Base-by-base conservation (phyloP, 2,888 invertebrate genomes). In the Phyllotreta striolata region DNA sequence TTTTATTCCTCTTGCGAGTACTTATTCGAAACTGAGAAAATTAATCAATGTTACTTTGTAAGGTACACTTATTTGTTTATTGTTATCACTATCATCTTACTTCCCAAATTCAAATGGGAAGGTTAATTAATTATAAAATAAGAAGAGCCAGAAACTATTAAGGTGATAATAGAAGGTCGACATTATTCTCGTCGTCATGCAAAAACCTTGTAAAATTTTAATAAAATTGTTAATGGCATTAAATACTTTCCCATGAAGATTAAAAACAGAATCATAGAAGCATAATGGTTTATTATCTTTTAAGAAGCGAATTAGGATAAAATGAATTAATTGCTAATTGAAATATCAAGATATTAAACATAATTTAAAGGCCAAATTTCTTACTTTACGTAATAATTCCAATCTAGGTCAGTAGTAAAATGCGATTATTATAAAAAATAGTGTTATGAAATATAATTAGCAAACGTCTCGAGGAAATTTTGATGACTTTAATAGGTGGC, bases 351-450 rank as follows among this genome's bases (percentile, higher is more conserved):
- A 60, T 44, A 44, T 52, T 54, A 41, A 51, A 41, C 46, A 41
- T 52, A 24, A 60, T 38, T 54, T 52, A 60, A 54, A 65, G 55
- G 55, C 44, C 62, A 49, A 58, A 65, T 59, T 65, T 65, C 59
- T 52, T 62, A 54, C 41, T 55, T 65, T 65, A 65, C 59, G 57
- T 62, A 65, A 65, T 41, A 10, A 39, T 12, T 52, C 34, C 51
- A 65, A 65, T 65, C 62, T 65, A 55, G 65, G 65, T 65, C 62
- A 62, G 46, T 58, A 43, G 44, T 34, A 59, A 60, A 60, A 24
- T 60, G 51, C 43, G 49, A 59, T 41, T 59, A 59, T 51, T 51
- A 59, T 13, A 58, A 59, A 52, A 49, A 52, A 47, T 24, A 35
- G 8, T 34, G 47, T 58, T 58, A 40, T 47, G 58, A 24, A 58